Evolutionary conservation across 2,888 invertebrate species (phyloP), one percentile per base, ranked within the genome.

Genomic region (Hecatera dysodea): DNA sequence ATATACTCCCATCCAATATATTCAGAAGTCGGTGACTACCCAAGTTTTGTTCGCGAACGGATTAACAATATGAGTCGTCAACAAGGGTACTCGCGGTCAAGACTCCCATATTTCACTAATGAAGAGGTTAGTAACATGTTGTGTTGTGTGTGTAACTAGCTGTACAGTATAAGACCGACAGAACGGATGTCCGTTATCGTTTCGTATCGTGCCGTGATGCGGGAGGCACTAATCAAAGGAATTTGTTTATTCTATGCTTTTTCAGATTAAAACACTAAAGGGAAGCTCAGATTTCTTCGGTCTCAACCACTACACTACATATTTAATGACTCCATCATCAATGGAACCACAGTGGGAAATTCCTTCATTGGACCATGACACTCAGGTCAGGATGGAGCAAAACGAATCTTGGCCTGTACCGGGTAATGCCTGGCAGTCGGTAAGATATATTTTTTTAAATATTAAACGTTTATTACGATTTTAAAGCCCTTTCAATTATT

Each of bases 251-350:
- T 44, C 0, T 19, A 15, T n/a, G n/a, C 2, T 24, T 39, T 33
- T 66, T 67, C 83, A 95, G 97, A 92, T 87, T 76, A 83, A 86
- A 24, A 81, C 88, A 74, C 27, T 95, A 24, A 88, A 87, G 56
- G 95, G 94, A 7, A 94, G 96, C 65, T 93, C 39, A 39, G 39
- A 39, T 84, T 97, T 97, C 88, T 94, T 97, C 61, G 97, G 97
- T 0, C 81, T 97, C 29, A 97, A 97, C 83, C 96, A 96, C 82
- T 97, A 97, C 86, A 95, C 96, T 0, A 91, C 95, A 0, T 91
- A 81, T 55, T 52, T 94, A 36, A 93, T 93, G 84, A 95, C 95
- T 0, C 92, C 93, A 17, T 92, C 92, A 0, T 65, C 81, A 4
- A 89, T 88, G 87, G 92, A 94, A 48, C 72, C 87, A 0, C 76